Evolutionary conservation across 2,797 vertebrate genomes (phyloP), one percentile per base, ranked within the genome.

Genomic region (Lepus townsendii): DNA sequence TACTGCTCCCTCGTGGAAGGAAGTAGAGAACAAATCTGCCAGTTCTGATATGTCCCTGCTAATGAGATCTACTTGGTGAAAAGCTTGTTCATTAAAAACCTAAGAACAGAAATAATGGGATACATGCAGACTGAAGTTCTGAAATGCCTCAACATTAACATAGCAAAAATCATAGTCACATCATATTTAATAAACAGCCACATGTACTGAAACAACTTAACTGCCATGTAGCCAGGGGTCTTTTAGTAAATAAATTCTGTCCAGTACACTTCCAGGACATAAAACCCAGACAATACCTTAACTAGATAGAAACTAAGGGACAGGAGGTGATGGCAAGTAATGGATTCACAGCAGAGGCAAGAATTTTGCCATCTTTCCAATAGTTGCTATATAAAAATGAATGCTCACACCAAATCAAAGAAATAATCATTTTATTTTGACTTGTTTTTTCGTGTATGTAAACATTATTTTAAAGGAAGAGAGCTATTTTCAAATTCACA

Each of bases 61-160:
- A 96, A 94, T 96, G 95, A 96, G 76, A 83, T 32, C 80, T 86
- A 72, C 69, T 89, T 93, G 93, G 75, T 87, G 75, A 96, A 93
- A 93, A 71, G 38, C 85, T 96, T 86, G 69, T 95, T 96, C 90
- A 66, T 95, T 96, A 94, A 94, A 88, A 95, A 83, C 54, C 66
- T 80, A 93, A 97, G 86, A 94, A 76, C 71, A 89, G 75, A 92
- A 96, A 88, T 95, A 96, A 96, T 92, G 77, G 66, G 54, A 68
- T 97, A 83, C 72, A 47, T 57, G 92, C 88, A 94, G 91, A 87
- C 26, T 89, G 63, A 94, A 87, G 62, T 88, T 95, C 52, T 75
- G 86, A 65, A 60, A 89, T 14, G 9, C 80, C 84, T 91, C 68
- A 89, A 38, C 52, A 91, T 52, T 68, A 73, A 66, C 54, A 63